Evolutionary conservation across 2,888 invertebrate species (phyloP).

Genomic region (Andrena praecox): DNA sequence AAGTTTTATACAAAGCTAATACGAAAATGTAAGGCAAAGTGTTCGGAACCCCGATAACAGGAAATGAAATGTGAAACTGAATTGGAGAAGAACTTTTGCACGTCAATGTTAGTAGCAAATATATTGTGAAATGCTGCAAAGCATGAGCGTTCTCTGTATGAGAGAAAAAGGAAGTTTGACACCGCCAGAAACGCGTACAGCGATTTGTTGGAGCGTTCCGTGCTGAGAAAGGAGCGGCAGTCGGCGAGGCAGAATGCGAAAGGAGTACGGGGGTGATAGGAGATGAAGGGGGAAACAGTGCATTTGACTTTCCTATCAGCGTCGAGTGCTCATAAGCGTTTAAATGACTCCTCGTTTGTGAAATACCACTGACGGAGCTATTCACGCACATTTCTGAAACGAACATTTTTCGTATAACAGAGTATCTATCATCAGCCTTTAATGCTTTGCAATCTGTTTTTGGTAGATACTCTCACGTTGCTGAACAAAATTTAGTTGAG

Average conservation of each 20-base stretch:
- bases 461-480: slow-evolving; percentile 17
- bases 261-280: slow-evolving; percentile 7
- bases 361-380: slow-evolving; percentile 70
- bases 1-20: too few species aligned
- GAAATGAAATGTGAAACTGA: not conserved
- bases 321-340: slow-evolving; percentile 68
- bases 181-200: slow-evolving; percentile 23
- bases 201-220: slow-evolving; percentile 61
- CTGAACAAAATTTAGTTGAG: slow-evolving; percentile 37
- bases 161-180: slow-evolving; percentile 50
- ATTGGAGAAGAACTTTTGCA: too few species aligned
- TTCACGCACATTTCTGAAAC: slow-evolving; percentile 69
- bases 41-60: not conserved
- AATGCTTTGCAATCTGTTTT: slow-evolving; percentile 29
- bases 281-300: slow-evolving; percentile 50
- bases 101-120: too few species aligned
- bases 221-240: slow-evolving; percentile 45
- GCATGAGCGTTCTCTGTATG: slow-evolving; percentile 10
- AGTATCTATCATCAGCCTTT: slow-evolving; percentile 1
- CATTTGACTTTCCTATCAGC: slow-evolving; percentile 73
- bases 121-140: slow-evolving; percentile 12
- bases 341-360: slow-evolving; percentile 76
- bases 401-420: slow-evolving; percentile 43
- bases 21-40: too few species aligned
- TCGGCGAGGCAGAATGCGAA: slow-evolving; percentile 15